These are phyloP conservation scores for Oscheius sp. DNA, from an alignment of 2,888 invertebrate genomes.

Conservation along the genomic window DNA sequence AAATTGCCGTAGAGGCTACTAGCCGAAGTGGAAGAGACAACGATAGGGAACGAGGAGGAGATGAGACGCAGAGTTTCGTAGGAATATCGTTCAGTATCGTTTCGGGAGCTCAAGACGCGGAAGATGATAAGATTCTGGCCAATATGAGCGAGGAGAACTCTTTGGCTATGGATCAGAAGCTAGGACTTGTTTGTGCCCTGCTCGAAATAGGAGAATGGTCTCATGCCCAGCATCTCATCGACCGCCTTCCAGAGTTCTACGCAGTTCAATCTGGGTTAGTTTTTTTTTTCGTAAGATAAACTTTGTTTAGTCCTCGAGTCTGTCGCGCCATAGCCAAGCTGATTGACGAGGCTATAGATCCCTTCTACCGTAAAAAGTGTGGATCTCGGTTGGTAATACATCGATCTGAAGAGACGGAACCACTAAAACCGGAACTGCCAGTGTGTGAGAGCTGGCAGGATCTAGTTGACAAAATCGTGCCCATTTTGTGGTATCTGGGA, in stretches of 20 bases:
- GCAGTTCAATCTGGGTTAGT: slow-evolving; percentile 65
- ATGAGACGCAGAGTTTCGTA: background rate
- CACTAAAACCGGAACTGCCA: background rate
- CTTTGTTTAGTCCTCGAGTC: slow-evolving; percentile 53
- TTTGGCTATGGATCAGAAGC: slow-evolving; percentile 85
- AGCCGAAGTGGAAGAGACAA: slow-evolving; percentile 6
- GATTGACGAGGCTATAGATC: slow-evolving; percentile 58
- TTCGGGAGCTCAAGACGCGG: slow-evolving; percentile 56
- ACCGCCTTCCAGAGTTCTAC: slow-evolving; percentile 82
- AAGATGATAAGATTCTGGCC: slow-evolving; percentile 51
- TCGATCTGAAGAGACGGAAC: background rate
- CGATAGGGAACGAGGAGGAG: slow-evolving; percentile 1
- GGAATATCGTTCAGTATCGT: slow-evolving; percentile 59
- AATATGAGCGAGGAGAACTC: slow-evolving; percentile 55
- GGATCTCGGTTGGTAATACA: background rate
- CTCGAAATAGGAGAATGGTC: slow-evolving; percentile 90
- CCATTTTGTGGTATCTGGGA: slow-evolving; percentile 53
- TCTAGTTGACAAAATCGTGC: slow-evolving; percentile 44
- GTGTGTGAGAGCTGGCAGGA: slow-evolving; percentile 54
- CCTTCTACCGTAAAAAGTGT: slow-evolving; percentile 55
- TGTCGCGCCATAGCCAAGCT: slow-evolving; percentile 60
- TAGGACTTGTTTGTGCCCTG: slow-evolving; percentile 89
- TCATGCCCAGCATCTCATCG: slow-evolving; percentile 84
- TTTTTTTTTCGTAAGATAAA: background rate
- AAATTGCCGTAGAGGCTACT: slow-evolving; percentile 40